Base-by-base conservation (phyloP, 2,113 vertebrate species). In the Ailuropoda melanoleuca region DNA sequence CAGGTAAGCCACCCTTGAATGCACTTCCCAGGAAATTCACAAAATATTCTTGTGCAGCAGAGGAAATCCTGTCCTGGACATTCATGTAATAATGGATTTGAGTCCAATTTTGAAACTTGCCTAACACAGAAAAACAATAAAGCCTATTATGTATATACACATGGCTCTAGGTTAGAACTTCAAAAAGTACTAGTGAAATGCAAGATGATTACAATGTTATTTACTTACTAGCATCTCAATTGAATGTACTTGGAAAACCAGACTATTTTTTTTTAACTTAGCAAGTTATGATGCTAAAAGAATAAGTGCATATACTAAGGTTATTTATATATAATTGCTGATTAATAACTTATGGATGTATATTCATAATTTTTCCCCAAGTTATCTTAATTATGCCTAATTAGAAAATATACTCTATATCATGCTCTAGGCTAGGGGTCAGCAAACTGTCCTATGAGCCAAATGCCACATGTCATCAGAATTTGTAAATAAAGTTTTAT, bases 31-130 rank as follows among this genome's bases (percentile, higher is more conserved):
- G 90, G 89, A 97, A 96, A 93, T 93, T 84, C 92, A 96, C 60
- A 80, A 74, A 82, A 92, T 89, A 95, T 46, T 95, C 83, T 90
- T 92, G 75, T 50, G 14, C 66, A 81, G 15, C 39, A 84, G 50
- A 55, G 92, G 95, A 98, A 97, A 94, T 97, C 84, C 95, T 96
- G 92, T 55, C 56, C 43, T 84, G 60, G 11, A 83, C 34, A 26
- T 66, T 92, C 50, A 14, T 29, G 48, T 31, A 86, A 88, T 26
- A 82, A 88, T 31, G 48, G 60, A 6, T 62, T 37, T 75, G 56
- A 95, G 80, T 74, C 26, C 90, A 92, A 80, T 60, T 74, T 89
- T 64, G 70, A 92, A 82, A 92, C 64, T 2, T 72, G 66, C 66
- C 90, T 64, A 50, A 24, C 6, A 83, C 21, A 84, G 77, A 80